These are phyloP conservation scores for Aeoliscus strigatus DNA, from an alignment of 2,797 vertebrate species.

Conservation along the genomic window DNA sequence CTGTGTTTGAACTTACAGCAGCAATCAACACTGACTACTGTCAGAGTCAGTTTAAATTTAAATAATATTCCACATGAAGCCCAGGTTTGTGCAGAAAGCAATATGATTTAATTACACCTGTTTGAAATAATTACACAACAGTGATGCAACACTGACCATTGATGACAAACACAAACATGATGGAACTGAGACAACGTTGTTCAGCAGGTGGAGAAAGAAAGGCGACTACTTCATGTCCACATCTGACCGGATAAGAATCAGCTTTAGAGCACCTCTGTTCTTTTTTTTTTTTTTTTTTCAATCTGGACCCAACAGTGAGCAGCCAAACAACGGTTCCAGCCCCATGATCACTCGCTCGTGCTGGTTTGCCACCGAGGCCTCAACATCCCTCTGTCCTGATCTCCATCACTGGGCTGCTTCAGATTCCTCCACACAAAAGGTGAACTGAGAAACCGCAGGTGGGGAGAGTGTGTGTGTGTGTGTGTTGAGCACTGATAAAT, in stretches of 20 bases:
- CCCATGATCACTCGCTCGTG: slow-evolving; percentile 20
- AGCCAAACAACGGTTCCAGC: slow-evolving; percentile 11
- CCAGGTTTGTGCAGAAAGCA: no score
- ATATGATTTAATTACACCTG: no score
- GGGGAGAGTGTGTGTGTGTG: slow-evolving; percentile 23
- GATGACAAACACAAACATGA: slow-evolving; percentile 15
- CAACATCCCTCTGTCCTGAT: slow-evolving; percentile 50
- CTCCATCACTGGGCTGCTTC: slow-evolving; percentile 51
- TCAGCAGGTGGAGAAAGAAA: slow-evolving; percentile 9
- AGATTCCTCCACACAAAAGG: slow-evolving; percentile 63
- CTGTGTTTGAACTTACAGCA: no score
- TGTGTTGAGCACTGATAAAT: slow-evolving; percentile 72
- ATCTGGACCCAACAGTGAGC: slow-evolving; percentile 11
- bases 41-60: no score
- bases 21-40: no score
- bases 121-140: no score
- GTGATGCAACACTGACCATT: no score
- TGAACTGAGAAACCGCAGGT: slow-evolving; percentile 37
- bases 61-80: slow-evolving; percentile 15
- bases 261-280: slow-evolving; percentile 30
- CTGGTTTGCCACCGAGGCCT: slow-evolving; percentile 46
- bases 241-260: slow-evolving; percentile 42
- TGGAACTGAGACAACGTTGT: slow-evolving; percentile 25
- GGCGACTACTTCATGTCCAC: slow-evolving; percentile 46
- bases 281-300: no score